Evolutionary conservation across 2,113 vertebrate genomes (phyloP), one percentile per base, ranked within the genome.

Genomic region (Cephalopterus ornatus): DNA sequence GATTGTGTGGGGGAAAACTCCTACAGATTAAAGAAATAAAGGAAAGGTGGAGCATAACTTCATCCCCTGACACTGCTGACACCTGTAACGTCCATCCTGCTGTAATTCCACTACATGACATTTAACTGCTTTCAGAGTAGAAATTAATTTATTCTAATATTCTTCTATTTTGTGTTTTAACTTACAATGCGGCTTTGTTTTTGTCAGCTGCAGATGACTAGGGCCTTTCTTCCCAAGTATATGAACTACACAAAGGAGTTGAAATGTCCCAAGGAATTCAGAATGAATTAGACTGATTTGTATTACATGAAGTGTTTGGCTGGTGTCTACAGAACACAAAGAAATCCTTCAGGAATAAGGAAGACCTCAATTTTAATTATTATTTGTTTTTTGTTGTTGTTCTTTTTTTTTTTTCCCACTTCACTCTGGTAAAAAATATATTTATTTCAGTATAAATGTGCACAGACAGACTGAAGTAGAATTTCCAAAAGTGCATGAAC

Each of bases 1-100:
- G 94, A 96, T 93, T 96, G 95, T 95, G 76, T 91, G 89, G 9
- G 27, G 94, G 89, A 95, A 97, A 92, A 67, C 83, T 86, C 79
- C 71, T 71, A 96, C 83, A 74, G 68, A 92, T 80, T 77, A 84
- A 93, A 87, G 65, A 84, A 92, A 92, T 92, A 93, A 89, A 93
- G 37, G 61, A 89, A 87, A 96, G 89, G 88, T 87, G 55, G 86
- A 88, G 17, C 44, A 32, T 71, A 89, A 63, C 21, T 84, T 84
- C 53, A 81, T 62, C 49, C 27, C 2, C 37, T 85, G 72, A 62
- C 59, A 61, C 20, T 41, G 6, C 8, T 82, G 62, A 82, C n/a
- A 89, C 16, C 37, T 77, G n/a, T 76, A 90, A 62, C 86, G 85
- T 66, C 88, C 53, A 82, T 59, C 32, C 24, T 70, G 27, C 8